Evolutionary conservation across 2,888 invertebrate species (phyloP).

Genomic region (Microctonus aethiopoides): DNA sequence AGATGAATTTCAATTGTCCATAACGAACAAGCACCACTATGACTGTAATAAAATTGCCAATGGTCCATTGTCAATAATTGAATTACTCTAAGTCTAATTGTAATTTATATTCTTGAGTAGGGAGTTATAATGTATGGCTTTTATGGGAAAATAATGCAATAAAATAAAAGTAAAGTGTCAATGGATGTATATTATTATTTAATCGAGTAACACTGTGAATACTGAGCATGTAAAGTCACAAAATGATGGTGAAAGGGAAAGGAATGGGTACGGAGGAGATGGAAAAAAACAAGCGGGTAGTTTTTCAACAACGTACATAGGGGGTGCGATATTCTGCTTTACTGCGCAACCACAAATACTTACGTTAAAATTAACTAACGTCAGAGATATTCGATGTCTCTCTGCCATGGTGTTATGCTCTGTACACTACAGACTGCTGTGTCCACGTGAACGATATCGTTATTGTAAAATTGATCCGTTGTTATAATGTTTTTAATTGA

Average conservation of each 20-base stretch:
- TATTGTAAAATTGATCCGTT: background rate
- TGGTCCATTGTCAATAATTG: background rate
- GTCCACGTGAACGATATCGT: background rate
- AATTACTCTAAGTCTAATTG: background rate
- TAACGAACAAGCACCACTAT: background rate
- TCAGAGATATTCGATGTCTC: slow-evolving; percentile 7
- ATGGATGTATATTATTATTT: background rate
- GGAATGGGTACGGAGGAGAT: background rate
- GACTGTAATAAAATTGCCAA: background rate
- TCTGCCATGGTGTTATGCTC: background rate
- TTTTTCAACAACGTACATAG: background rate
- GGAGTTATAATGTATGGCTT: background rate
- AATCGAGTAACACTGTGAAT: background rate
- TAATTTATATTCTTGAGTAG: background rate
- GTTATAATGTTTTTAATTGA: background rate
- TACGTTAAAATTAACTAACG: background rate
- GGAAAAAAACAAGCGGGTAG: background rate
- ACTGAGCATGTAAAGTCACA: background rate
- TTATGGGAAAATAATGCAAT: background rate
- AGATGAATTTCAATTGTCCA: background rate
- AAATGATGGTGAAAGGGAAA: background rate
- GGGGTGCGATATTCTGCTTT: slow-evolving; percentile 3
- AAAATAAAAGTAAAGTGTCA: background rate
- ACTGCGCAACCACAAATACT: slow-evolving; percentile 16
- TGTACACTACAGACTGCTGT: background rate